Evolutionary conservation across 2,888 invertebrate genomes (phyloP).

Genomic region (Cosmia pyralina): DNA sequence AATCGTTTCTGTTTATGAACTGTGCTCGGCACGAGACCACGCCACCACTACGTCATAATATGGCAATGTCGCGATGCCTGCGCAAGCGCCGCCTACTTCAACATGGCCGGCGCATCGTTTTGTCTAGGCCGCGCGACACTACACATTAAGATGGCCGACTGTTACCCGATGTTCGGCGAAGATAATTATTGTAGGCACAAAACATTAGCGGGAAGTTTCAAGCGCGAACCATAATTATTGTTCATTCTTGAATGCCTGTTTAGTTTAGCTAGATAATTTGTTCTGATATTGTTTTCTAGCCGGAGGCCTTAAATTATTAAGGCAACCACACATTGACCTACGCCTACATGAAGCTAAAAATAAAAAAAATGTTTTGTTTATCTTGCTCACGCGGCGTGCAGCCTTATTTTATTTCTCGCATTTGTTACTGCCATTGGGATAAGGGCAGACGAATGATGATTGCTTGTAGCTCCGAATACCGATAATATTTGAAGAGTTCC

Average conservation of each 20-base stretch:
- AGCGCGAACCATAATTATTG: background rate
- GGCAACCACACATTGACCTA: background rate
- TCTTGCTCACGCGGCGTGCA: too few relatives aligned
- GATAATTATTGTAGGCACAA: background rate
- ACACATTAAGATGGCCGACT: background rate
- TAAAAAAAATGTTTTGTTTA: too few relatives aligned
- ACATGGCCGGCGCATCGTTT: background rate
- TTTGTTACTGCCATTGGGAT: too few relatives aligned
- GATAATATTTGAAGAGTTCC: too few relatives aligned
- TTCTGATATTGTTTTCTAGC: background rate
- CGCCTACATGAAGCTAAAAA: background rate
- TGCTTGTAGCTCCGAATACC: too few relatives aligned
- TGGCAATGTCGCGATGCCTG: background rate
- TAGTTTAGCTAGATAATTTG: background rate
- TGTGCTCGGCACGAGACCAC: background rate
- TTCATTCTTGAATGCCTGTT: background rate
- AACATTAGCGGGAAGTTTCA: background rate
- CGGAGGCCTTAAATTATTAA: background rate
- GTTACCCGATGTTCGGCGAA: background rate
- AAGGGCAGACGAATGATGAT: too few relatives aligned
- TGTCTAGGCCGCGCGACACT: background rate
- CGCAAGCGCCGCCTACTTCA: background rate
- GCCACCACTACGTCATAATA: background rate
- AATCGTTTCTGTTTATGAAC: background rate
- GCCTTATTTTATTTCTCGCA: too few relatives aligned